Evolutionary conservation across 2,797 vertebrate species (phyloP).

Genomic region (Poecile montanus): DNA sequence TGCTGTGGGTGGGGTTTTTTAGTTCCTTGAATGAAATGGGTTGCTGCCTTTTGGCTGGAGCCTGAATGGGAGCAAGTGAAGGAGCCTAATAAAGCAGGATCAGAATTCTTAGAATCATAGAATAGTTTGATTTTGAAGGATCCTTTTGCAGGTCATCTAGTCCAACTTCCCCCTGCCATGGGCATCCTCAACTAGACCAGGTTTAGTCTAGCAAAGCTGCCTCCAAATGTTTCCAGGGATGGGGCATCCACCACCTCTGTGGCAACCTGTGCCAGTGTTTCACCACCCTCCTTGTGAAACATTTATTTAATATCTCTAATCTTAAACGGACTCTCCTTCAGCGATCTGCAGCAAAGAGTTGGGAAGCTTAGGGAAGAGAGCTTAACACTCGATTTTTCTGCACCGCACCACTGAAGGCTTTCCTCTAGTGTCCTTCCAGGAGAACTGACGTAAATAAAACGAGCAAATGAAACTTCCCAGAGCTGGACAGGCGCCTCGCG

Average conservation of each 20-base stretch:
- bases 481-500: background rate
- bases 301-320: background rate
- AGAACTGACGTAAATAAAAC: background rate
- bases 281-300: background rate
- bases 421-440: background rate
- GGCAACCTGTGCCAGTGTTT: background rate
- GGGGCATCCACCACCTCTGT: background rate
- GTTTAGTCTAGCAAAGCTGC: background rate
- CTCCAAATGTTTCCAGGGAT: background rate
- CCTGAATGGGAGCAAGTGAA: background rate
- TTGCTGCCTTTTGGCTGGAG: background rate
- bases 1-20: accelerated
- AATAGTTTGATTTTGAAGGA: background rate
- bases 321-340: background rate
- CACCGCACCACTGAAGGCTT: accelerated
- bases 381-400: background rate
- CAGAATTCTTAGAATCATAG: background rate
- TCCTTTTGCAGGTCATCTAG: background rate
- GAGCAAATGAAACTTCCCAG: background rate
- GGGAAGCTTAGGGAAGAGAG: background rate
- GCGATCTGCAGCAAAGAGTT: background rate
- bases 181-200: background rate
- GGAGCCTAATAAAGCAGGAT: background rate
- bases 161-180: background rate
- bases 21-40: background rate